These are phyloP conservation scores for Sebastes cheni DNA, from an alignment of 2,797 vertebrate genomes.

Conservation along the genomic window DNA sequence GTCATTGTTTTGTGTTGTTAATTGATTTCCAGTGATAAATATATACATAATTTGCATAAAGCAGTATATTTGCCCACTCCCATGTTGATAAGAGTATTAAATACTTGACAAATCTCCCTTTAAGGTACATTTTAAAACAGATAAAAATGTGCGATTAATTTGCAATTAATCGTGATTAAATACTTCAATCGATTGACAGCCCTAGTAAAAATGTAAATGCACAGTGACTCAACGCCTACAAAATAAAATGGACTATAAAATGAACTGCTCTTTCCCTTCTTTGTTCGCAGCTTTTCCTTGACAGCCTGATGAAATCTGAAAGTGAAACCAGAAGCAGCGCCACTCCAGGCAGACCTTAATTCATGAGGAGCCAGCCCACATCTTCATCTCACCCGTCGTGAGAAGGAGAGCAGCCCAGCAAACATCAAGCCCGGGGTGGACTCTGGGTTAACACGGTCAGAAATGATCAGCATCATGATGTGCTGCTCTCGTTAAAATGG, in stretches of 20 bases:
- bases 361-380: conserved; percentile 28
- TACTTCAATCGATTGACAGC: too few relatives aligned
- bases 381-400: conserved; percentile 29
- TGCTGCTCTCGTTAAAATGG: conserved; percentile 20
- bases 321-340: conserved; percentile 6
- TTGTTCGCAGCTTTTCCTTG: conserved; percentile 5
- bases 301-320: conserved; percentile 22
- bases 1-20: too few relatives aligned
- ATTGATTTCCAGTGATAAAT: too few relatives aligned
- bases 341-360: conserved; percentile 27
- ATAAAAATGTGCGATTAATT: too few relatives aligned
- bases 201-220: not conserved
- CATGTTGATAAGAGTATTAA: too few relatives aligned
- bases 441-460: conserved; percentile 42
- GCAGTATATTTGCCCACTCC: too few relatives aligned
- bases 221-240: not conserved
- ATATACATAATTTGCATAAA: too few relatives aligned
- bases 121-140: too few relatives aligned
- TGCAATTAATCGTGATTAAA: too few relatives aligned
- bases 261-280: not conserved
- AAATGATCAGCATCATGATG: conserved; percentile 51
- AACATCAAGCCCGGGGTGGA: conserved; percentile 38
- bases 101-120: too few relatives aligned
- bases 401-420: conserved; percentile 27
- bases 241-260: not conserved